Conservation (phyloP, 2,888 invertebrate genomes). For the Digitonthophagus gazella region DNA sequence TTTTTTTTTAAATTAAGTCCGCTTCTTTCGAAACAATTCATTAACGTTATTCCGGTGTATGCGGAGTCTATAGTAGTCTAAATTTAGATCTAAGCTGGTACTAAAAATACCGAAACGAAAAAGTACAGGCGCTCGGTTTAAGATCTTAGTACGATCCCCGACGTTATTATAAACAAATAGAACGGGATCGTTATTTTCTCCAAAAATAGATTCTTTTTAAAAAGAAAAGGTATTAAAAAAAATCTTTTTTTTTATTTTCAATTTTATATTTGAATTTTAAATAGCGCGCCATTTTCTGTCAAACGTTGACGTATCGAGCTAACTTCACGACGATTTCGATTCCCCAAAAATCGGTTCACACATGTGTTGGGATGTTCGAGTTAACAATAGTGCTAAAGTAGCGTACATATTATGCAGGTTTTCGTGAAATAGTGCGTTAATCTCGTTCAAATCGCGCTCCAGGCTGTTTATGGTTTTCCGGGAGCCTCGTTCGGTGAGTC, state of each 20-base stretch:
- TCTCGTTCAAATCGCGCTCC: constrained; percentile 21
- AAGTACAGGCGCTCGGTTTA: constrained; percentile 3
- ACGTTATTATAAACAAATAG: constrained; percentile 10
- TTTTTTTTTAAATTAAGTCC: background rate
- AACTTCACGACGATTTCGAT: constrained; percentile 7
- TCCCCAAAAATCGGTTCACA: background rate
- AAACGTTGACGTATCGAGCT: background rate
- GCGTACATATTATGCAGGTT: constrained; percentile 27
- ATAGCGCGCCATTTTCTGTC: background rate
- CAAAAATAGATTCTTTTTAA: constrained; percentile 2
- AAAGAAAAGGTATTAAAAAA: too few species aligned
- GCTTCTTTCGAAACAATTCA: background rate
- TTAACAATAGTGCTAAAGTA: constrained; percentile 25
- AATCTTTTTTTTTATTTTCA: constrained; percentile 13
- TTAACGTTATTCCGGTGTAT: background rate
- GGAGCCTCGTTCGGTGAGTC: constrained; percentile 22
- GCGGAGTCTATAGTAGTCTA: constrained; percentile 11
- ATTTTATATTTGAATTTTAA: too few species aligned
- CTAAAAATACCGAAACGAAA: constrained; percentile 9
- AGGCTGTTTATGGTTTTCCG: constrained; percentile 21
- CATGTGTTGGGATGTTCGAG: constrained; percentile 22
- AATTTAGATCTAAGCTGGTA: constrained; percentile 10
- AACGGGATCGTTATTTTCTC: constrained; percentile 4
- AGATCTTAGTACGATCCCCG: constrained; percentile 1
- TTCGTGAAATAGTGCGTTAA: constrained; percentile 25